A percentile compares a stretch with the other conserved stretches of the same genome.
Evolutionary conservation across 2,797 vertebrate species (phyloP).

Genomic region (Scomberomorus guttatus): DNA sequence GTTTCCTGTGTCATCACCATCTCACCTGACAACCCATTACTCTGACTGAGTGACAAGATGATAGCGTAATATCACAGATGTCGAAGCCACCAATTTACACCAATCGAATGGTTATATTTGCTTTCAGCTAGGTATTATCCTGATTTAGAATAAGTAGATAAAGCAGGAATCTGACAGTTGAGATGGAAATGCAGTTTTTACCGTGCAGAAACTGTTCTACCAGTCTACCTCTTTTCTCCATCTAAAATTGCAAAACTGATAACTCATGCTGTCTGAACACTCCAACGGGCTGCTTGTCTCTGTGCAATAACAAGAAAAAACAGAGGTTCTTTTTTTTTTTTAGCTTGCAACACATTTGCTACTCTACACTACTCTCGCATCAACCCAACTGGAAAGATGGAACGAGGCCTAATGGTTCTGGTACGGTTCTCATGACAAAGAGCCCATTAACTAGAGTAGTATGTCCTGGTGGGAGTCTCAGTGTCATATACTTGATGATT

Average conservation of each 20-base stretch:
- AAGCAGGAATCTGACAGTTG: not conserved
- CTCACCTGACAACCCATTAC: constrained; percentile 35
- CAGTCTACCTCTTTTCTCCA: not conserved
- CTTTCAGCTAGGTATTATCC: not conserved
- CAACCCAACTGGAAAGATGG: constrained; percentile 18
- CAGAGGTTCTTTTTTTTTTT: not conserved
- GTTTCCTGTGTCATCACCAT: constrained; percentile 35
- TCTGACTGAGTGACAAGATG: constrained; percentile 19
- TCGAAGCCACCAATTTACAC: constrained; percentile 7
- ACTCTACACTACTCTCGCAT: constrained; percentile 16
- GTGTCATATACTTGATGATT: constrained; percentile 3
- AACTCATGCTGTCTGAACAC: not conserved
- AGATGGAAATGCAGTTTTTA: constrained; percentile 8
- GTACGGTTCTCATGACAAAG: constrained; percentile 36
- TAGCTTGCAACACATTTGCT: constrained; percentile 15
- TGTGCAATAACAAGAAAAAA: constrained; percentile 11
- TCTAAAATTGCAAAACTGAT: constrained; percentile 28
- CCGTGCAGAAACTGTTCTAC: not conserved
- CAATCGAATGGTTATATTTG: not conserved
- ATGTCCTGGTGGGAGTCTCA: constrained; percentile 21
- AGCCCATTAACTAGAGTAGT: constrained; percentile 35
- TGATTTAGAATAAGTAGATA: not conserved
- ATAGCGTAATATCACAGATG: constrained; percentile 5
- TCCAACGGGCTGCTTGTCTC: constrained; percentile 3
- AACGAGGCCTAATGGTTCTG: constrained; percentile 46